phyloP scores from a whole-genome alignment of 2,888 invertebrate species.

The Chirona hameri region DNA sequence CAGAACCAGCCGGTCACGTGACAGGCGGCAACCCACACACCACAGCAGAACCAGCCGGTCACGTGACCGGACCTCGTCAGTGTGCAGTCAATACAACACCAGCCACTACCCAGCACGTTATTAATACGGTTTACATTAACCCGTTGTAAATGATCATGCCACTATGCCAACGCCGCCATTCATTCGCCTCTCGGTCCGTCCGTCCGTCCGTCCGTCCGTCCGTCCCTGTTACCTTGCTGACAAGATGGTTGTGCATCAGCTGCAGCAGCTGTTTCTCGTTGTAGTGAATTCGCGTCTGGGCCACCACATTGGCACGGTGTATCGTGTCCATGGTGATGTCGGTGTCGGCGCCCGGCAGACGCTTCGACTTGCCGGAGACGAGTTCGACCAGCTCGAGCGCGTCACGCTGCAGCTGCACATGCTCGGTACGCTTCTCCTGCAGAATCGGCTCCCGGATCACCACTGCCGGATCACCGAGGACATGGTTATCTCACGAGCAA shows the following conservation, averaged over 20 bases:
- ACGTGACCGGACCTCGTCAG: too few relatives aligned
- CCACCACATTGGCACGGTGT: constrained; percentile 78
- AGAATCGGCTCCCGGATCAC: constrained; percentile 95
- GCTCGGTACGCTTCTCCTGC: constrained; percentile 92
- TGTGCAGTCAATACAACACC: too few relatives aligned
- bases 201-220: too few relatives aligned
- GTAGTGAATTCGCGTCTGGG: constrained; percentile 91
- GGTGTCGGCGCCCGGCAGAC: constrained; percentile 43
- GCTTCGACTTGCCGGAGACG: constrained; percentile 85
- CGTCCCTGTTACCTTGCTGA: constrained; percentile 62
- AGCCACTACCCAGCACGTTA: too few relatives aligned
- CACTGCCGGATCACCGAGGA: constrained; percentile 53
- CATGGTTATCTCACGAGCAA: too few relatives aligned
- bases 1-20: too few relatives aligned
- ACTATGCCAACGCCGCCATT: too few relatives aligned
- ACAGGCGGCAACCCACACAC: too few relatives aligned
- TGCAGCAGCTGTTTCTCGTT: constrained; percentile 89
- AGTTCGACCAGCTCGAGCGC: constrained; percentile 84
- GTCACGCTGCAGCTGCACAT: constrained; percentile 92
- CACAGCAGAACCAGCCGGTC: too few relatives aligned
- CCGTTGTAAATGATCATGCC: too few relatives aligned
- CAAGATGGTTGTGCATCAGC: constrained; percentile 82
- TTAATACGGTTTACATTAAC: too few relatives aligned
- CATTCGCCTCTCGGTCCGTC: too few relatives aligned
- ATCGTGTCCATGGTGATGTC: constrained; percentile 37